These are phyloP conservation scores for Meloidogyne floridensis DNA, from an alignment of 1,140 invertebrate species.

Conservation along the genomic window DNA sequence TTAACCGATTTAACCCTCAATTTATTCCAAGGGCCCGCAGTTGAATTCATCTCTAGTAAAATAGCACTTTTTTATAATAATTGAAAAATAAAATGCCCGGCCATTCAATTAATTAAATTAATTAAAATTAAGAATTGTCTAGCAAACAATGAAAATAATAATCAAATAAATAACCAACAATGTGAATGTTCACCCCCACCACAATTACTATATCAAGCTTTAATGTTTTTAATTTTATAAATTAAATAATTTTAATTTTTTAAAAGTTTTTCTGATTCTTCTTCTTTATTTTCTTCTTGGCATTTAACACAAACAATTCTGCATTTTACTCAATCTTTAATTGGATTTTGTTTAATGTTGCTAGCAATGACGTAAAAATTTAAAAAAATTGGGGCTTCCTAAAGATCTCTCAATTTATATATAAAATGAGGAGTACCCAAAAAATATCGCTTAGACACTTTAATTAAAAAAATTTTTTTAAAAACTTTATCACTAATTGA, in stretches of 20 bases:
- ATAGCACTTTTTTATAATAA: no score
- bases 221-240: background rate
- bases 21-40: no score
- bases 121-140: background rate
- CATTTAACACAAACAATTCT: constrained; percentile 78
- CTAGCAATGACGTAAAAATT: constrained; percentile 82
- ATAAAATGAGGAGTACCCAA: no score
- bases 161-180: constrained; percentile 16
- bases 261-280: constrained; percentile 22
- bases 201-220: background rate
- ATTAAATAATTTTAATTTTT: background rate
- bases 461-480: no score
- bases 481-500: no score
- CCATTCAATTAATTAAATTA: background rate
- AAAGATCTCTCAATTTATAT: no score
- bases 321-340: constrained; percentile 82
- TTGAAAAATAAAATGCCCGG: no score
- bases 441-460: no score
- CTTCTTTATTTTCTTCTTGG: constrained; percentile 20
- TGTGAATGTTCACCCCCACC: background rate
- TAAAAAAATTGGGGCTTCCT: background rate
- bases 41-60: no score
- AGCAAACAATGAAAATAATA: background rate
- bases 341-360: constrained; percentile 92
- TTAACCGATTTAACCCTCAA: no score